Conservation (phyloP, 1,140 invertebrate species). For the Apis florea region DNA sequence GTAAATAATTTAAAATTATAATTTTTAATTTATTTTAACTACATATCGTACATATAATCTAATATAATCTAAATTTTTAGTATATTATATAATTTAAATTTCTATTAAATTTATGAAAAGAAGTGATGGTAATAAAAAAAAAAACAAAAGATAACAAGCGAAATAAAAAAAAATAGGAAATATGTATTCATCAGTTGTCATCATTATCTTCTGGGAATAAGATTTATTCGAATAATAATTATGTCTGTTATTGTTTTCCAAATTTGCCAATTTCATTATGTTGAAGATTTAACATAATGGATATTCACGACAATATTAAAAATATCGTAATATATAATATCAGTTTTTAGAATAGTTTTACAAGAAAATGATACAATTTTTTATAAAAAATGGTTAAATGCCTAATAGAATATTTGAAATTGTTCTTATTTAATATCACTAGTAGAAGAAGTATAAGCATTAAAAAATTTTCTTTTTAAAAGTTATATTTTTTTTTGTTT, state of each 20-base stretch:
- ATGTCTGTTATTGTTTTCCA: conserved; percentile 54
- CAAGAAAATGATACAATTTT: conserved; percentile 1
- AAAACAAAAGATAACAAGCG: not conserved
- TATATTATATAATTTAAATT: not conserved
- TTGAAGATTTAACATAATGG: not conserved
- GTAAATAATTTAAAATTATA: too few relatives aligned
- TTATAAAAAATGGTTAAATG: not conserved
- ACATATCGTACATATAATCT: too few relatives aligned
- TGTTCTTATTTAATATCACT: too few relatives aligned
- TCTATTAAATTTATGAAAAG: not conserved
- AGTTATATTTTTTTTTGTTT: too few relatives aligned
- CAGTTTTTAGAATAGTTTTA: not conserved
- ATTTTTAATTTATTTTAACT: too few relatives aligned
- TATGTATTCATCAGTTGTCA: too few relatives aligned
- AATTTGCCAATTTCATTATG: conserved; percentile 37
- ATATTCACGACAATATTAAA: conserved; percentile 9
- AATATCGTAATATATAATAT: not conserved
- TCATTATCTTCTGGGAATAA: not conserved
- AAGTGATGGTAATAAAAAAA: too few relatives aligned
- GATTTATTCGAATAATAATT: conserved; percentile 53
- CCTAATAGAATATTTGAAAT: not conserved
- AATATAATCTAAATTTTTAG: not conserved
- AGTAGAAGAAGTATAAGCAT: not conserved
- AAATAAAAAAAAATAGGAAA: not conserved
- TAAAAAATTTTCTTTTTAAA: not conserved